Percentiles rank a stretch among this genome's conserved stretches.
phyloP scores from a whole-genome alignment of 35 echinoderm and acorn worm species.

The Eucidaris tribuloides region DNA sequence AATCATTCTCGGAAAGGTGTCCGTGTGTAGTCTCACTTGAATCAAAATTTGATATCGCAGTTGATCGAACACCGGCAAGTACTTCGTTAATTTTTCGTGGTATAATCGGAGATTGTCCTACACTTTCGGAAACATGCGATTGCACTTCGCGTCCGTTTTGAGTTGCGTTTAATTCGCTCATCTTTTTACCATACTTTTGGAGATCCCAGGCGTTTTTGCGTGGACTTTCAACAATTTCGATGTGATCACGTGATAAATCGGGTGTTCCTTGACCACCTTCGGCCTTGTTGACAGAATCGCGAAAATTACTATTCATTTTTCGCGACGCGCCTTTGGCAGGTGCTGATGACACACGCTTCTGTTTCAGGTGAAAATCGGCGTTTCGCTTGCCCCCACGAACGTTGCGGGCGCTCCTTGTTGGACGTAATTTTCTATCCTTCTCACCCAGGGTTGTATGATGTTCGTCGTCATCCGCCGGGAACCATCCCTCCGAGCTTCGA shows the following conservation, averaged over 20 bases:
- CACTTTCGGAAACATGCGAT: no score
- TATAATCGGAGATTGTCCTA: no score
- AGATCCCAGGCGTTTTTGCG: neutral
- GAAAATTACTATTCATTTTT: neutral
- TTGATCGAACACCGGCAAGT: no score
- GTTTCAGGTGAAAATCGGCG: neutral
- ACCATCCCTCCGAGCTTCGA: conserved; percentile 23
- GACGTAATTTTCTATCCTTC: neutral
- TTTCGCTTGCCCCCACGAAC: neutral
- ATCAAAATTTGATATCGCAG: no score
- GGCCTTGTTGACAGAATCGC: neutral
- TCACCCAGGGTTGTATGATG: neutral
- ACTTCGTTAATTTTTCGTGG: no score
- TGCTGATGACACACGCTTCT: neutral
- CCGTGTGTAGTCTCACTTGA: no score
- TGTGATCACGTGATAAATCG: neutral
- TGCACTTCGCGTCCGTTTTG: no score
- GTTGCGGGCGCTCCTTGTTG: neutral
- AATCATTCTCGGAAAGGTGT: no score
- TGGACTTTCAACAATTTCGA: neutral
- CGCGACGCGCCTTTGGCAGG: neutral
- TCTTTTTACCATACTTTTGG: no score
- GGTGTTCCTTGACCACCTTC: neutral
- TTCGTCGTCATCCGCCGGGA: neutral
- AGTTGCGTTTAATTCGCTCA: no score